Evolutionary conservation across 2,113 vertebrate species (phyloP).

Genomic region (Malurus alboscapulatus): DNA sequence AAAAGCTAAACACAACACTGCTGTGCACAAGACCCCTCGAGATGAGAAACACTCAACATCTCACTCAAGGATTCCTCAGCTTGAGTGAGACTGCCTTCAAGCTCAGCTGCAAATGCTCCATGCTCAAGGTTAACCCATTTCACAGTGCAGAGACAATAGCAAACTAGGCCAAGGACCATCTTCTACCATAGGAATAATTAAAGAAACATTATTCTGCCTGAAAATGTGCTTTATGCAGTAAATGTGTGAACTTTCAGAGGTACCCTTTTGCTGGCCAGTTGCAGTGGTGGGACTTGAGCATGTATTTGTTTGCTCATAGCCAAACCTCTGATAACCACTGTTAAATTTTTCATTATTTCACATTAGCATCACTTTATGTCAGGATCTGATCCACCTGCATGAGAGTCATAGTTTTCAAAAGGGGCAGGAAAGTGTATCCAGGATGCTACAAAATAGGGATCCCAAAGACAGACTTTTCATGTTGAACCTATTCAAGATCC

Average conservation of each 20-base stretch:
- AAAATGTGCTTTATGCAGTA: neutral
- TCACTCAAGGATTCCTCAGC: neutral
- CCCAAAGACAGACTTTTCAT: neutral
- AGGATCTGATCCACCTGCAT: neutral
- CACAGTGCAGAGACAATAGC: neutral
- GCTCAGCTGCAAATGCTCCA: neutral
- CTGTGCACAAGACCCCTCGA: neutral
- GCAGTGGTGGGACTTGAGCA: neutral
- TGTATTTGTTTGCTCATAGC: neutral
- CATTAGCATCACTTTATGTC: neutral
- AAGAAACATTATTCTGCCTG: neutral
- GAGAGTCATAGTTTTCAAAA: neutral
- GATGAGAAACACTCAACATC: neutral
- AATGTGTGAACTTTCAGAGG: neutral
- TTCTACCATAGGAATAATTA: neutral
- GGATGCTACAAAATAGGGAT: neutral
- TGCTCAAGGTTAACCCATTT: neutral
- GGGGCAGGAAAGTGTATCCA: neutral
- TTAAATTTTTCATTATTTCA: neutral
- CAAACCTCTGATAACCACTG: neutral
- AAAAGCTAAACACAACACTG: neutral
- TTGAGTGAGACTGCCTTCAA: neutral
- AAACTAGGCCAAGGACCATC: conserved; percentile 9
- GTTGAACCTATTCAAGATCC: neutral
- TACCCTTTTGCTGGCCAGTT: neutral